phyloP scores from a whole-genome alignment of 2,888 invertebrate genomes.

The Dolichomitus sp. region DNA sequence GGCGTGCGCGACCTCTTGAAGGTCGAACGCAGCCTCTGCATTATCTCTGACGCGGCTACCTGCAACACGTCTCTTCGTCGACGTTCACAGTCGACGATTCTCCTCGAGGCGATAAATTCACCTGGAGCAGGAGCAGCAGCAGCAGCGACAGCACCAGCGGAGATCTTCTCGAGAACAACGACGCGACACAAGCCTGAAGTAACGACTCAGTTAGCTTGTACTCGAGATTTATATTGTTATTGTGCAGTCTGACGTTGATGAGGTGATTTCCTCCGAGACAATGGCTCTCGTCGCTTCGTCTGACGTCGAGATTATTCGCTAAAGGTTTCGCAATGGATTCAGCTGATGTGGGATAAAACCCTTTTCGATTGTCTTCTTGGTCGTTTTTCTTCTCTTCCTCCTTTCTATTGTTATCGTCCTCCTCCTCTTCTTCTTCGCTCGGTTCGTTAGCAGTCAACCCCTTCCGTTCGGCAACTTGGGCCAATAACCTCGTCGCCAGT shows the following conservation, averaged over 20 bases:
- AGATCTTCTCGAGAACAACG: not conserved
- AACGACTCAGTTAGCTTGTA: not conserved
- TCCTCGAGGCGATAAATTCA: not conserved
- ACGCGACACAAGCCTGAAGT: not conserved
- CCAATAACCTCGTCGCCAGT: conserved; percentile 37
- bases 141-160: not conserved
- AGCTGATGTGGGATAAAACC: not conserved
- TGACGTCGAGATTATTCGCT: not conserved
- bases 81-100: conserved; percentile 1
- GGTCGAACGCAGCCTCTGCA: conserved; percentile 94
- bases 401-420: conserved; percentile 38
- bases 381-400: conserved; percentile 58
- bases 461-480: conserved; percentile 49
- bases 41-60: conserved; percentile 82
- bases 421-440: conserved; percentile 55
- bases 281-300: not conserved
- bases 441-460: conserved; percentile 28
- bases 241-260: not conserved
- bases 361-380: not conserved
- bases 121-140: not conserved
- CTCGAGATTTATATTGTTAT: conserved; percentile 5
- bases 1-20: conserved; percentile 96
- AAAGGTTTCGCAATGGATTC: not conserved
- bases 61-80: conserved; percentile 34
- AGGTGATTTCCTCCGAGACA: conserved; percentile 6